Evolutionary conservation across 2,888 invertebrate genomes (phyloP).

Genomic region (Crocallis elinguaria): DNA sequence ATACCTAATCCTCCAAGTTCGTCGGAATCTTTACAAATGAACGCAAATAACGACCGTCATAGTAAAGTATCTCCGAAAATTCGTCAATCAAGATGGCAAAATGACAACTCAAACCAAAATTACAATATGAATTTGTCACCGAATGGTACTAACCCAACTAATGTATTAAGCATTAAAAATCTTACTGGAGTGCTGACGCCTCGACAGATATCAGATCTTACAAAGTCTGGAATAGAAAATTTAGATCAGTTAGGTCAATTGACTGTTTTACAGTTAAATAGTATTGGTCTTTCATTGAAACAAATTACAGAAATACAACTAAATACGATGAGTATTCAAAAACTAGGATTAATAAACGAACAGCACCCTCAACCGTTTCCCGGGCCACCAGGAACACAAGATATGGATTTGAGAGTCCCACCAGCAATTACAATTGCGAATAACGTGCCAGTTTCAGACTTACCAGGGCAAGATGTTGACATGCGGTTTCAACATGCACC

Average conservation of each 20-base stretch:
- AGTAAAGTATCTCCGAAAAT: slow-evolving; percentile 76
- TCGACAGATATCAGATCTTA: slow-evolving; percentile 85
- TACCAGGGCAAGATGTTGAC: slow-evolving; percentile 77
- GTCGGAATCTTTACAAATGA: slow-evolving; percentile 55
- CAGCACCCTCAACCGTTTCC: slow-evolving; percentile 55
- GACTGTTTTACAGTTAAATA: slow-evolving; percentile 85
- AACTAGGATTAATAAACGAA: slow-evolving; percentile 78
- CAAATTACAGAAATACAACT: slow-evolving; percentile 87
- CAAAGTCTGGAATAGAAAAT: slow-evolving; percentile 85
- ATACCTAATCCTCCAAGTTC: slow-evolving; percentile 69
- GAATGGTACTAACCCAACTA: slow-evolving; percentile 53
- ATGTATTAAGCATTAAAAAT: slow-evolving; percentile 84
- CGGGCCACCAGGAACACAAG: slow-evolving; percentile 59
- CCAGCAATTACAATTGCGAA: slow-evolving; percentile 60
- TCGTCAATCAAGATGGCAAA: slow-evolving; percentile 81
- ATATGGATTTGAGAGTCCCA: slow-evolving; percentile 78
- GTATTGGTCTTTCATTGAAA: slow-evolving; percentile 84
- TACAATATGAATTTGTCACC: slow-evolving; percentile 56
- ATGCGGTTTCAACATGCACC: slow-evolving; percentile 75
- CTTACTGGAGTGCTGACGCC: slow-evolving; percentile 83
- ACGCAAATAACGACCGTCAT: slow-evolving; percentile 67
- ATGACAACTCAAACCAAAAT: slow-evolving; percentile 66
- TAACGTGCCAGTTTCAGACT: slow-evolving; percentile 55
- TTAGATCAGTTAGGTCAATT: slow-evolving; percentile 86
- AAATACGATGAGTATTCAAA: slow-evolving; percentile 85